Evolutionary conservation across 2,113 vertebrate genomes (phyloP).

Genomic region (Gallinago undulata): DNA sequence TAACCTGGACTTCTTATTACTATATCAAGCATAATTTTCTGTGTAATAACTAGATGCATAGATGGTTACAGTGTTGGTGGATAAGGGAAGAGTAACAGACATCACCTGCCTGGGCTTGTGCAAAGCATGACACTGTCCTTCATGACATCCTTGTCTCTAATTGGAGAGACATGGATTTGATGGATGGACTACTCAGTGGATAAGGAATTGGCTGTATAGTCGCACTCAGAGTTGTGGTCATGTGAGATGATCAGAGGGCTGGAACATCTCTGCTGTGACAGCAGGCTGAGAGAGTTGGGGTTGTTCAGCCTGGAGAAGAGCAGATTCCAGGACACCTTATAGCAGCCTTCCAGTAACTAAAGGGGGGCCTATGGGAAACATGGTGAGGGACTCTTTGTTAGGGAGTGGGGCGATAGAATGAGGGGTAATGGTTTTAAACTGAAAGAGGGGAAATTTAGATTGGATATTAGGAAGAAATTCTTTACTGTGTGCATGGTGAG

Average conservation of each 20-base stretch:
- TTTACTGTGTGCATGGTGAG: background rate
- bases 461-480: background rate
- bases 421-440: background rate
- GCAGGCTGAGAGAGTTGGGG: background rate
- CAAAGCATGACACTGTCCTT: background rate
- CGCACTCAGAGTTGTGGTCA: background rate
- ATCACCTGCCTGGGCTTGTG: background rate
- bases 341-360: background rate
- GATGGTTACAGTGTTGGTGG: background rate
- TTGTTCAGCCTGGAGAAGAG: background rate
- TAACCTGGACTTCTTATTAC: background rate
- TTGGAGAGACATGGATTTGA: background rate
- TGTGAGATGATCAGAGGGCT: background rate
- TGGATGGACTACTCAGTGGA: background rate
- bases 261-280: background rate
- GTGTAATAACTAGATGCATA: background rate
- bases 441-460: background rate
- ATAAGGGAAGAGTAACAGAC: background rate
- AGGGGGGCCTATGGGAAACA: background rate
- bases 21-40: accelerated
- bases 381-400: background rate
- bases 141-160: background rate
- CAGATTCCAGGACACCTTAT: background rate
- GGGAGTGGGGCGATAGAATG: background rate
- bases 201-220: background rate